Evolutionary conservation across 2,797 vertebrate species (phyloP), one percentile per base, ranked within the genome.

Genomic region (Microchirus variegatus): DNA sequence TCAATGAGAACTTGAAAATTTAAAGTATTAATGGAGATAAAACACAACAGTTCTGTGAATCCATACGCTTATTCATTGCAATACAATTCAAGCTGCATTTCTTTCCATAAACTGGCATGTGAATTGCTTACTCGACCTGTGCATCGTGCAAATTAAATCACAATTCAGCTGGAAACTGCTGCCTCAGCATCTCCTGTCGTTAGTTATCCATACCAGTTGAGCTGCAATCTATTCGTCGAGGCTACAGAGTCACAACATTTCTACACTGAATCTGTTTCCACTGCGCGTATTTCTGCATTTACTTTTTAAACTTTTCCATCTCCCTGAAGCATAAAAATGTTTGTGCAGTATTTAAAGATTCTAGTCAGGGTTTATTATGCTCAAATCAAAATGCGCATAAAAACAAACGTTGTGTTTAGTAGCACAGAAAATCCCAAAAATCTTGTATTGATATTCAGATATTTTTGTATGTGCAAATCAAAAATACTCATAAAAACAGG

Each of bases 111-210:
- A 45, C 17, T 16, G 18, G 3, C n/a, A 18, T 42, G 54, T 13
- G 12, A 35, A 43, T 36, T 64, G 51, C 41, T 50, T 62, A 43
- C 40, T 60, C 19, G 57, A 59, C 53, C 44, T 71, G 57, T 60
- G 43, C 44, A 48, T 50, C 56, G 67, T 59, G 59, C 53, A 68
- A 49, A 60, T 62, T 9, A 67, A 61, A 69, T 53, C 48, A 64
- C 46, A 16, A 46, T 72, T 52, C 26, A 55, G 48, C 52, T 60
- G 41, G 55, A 59, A 62, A 67, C 36, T 50, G 67, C 53, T 35
- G 53, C 2, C 46, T 75, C 75, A 70, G 72, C 79, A 63, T 53
- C 41, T 54, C 59, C 26, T 57, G 17, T 22, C 36, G 71, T 51
- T 66, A 59, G 64, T 59, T 63, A 50, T 10, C 42, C n/a, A 45